Base-by-base conservation (phyloP, 2,797 vertebrate genomes). In the Enteromius mattozi region DNA sequence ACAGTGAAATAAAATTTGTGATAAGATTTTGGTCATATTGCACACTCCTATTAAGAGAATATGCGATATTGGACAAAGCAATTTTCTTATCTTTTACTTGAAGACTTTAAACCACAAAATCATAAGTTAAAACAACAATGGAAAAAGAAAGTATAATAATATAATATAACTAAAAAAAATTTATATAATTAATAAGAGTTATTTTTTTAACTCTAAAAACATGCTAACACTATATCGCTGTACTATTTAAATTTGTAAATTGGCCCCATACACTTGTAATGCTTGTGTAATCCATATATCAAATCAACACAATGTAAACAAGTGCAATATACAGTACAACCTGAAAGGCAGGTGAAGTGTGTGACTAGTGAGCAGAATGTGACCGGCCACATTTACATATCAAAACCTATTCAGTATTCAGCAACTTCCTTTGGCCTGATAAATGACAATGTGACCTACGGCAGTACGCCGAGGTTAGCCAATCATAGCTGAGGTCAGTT, bases 401-500 rank as follows among this genome's bases (percentile, higher is more conserved):
- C 59, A 33, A 79, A 66, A 66, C 42, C 77, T 79, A 79, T 79
- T 79, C 61, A 35, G 61, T 65, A 79, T 79, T 49, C 77, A 79
- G 27, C 42, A 49, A 66, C 77, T 49, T 79, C 42, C 61, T 8
- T 33, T n/a, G 61, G 42, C 77, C 77, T 65, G 59, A 79, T 66
- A 66, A 79, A 79, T 19, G 9, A 66, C 37, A 47, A 42, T 21
- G 61, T 49, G 61, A 79, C 61, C 77, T 33, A 49, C 27, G 10
- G 40, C 40, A 49, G 59, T 4, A n/a, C 17, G 10, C 24, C 21
- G 77, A 79, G 77, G 27, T 79, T 65, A 79, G 40, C 77, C 61
- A 79, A 66, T 79, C 77, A 49, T 63, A 65, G 61, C 77, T 49
- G 77, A 79, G 33, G 75, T 61, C 5, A 1, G 78, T 78, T 14